A percentile compares a stretch with the other conserved stretches of the same genome.
Conservation (phyloP, 2,113 vertebrate genomes). For the Octodon degus region DNA sequence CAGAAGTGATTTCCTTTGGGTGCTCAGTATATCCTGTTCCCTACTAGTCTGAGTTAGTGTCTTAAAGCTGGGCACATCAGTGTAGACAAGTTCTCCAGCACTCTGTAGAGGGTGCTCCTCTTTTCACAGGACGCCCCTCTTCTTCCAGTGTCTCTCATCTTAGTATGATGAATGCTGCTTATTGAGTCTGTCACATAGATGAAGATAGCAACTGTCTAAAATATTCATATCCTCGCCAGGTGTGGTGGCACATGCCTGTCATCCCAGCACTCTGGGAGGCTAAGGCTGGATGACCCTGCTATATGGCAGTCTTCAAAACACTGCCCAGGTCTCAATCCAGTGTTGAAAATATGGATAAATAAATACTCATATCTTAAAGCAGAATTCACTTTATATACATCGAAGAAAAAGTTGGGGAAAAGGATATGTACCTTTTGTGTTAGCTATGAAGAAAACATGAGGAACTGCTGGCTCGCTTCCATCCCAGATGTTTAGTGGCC, state of each 20-base stretch:
- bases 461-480: background rate
- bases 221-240: background rate
- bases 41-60: background rate
- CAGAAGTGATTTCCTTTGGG: background rate
- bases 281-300: background rate
- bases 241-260: background rate
- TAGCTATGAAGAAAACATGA: background rate
- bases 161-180: background rate
- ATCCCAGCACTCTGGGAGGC: background rate
- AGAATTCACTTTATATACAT: conserved; percentile 39
- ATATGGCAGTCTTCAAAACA: no score
- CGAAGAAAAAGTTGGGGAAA: background rate
- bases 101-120: background rate
- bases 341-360: background rate
- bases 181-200: background rate
- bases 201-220: background rate
- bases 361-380: background rate
- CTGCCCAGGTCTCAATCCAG: background rate
- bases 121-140: background rate
- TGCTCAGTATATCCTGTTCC: background rate
- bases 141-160: background rate
- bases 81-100: background rate
- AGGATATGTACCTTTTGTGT: background rate
- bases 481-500: background rate
- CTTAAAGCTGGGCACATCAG: conserved; percentile 35